A percentile compares a stretch with the other conserved stretches of the same genome.
Evolutionary conservation across 2,888 invertebrate genomes (phyloP).

Genomic region (Acronicta leporina): DNA sequence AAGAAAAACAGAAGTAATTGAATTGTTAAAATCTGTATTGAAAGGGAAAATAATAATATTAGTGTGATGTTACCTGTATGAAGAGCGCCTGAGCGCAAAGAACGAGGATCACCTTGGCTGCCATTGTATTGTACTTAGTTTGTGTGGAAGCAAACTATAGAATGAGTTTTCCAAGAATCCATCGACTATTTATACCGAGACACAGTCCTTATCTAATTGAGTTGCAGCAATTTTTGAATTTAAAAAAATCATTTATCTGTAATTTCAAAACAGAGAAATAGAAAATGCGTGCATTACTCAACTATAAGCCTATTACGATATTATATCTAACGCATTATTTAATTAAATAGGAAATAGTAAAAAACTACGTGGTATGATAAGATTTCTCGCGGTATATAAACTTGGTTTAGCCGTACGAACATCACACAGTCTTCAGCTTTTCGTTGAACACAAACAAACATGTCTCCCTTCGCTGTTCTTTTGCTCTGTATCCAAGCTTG

Average conservation of each 20-base stretch:
- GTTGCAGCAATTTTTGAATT: slow-evolving; percentile 8
- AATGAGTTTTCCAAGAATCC: slow-evolving; percentile 12
- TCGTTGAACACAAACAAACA: slow-evolving; percentile 44
- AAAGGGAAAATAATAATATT: background rate
- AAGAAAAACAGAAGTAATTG: no score
- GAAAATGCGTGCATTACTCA: slow-evolving; percentile 2
- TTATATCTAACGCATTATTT: background rate
- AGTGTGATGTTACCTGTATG: slow-evolving; percentile 7
- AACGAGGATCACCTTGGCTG: slow-evolving; percentile 3
- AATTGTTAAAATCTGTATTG: no score
- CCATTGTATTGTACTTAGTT: slow-evolving; percentile 27
- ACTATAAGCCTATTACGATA: background rate
- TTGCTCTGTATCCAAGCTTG: slow-evolving; percentile 65
- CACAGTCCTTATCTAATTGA: slow-evolving; percentile 11
- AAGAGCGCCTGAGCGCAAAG: slow-evolving; percentile 14
- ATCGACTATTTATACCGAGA: slow-evolving; percentile 22
- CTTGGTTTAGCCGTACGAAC: background rate
- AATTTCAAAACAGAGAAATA: slow-evolving; percentile 1
- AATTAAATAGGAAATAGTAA: background rate
- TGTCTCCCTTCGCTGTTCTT: slow-evolving; percentile 61
- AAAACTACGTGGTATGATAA: slow-evolving; percentile 4
- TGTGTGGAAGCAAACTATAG: slow-evolving; percentile 15
- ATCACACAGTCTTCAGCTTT: slow-evolving; percentile 24
- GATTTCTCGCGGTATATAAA: slow-evolving; percentile 8
- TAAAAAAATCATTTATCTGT: slow-evolving; percentile 18